Percentiles rank a stretch among this genome's conserved stretches.
Conservation (phyloP, 2,888 invertebrate genomes). For the Orchestes rusci region DNA sequence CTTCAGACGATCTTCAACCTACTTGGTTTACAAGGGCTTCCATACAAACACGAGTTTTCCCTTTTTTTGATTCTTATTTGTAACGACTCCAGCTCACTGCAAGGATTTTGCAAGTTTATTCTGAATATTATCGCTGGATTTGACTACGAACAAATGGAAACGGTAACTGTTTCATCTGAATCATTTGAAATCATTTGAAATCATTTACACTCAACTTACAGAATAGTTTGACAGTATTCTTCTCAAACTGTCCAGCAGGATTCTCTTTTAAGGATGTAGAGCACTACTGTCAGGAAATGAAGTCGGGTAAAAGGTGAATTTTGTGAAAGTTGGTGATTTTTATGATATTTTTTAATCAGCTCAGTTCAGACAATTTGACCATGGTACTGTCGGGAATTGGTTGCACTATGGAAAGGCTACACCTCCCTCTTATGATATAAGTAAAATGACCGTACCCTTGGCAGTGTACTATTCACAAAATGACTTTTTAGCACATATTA, state of each 20-base stretch:
- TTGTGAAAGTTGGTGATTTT: too few relatives aligned
- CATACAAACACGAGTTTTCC: too few relatives aligned
- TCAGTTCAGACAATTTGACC: slow-evolving; percentile 12
- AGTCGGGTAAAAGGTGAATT: too few relatives aligned
- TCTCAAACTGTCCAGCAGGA: slow-evolving; percentile 30
- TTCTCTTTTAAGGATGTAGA: slow-evolving; percentile 62
- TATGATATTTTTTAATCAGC: too few relatives aligned
- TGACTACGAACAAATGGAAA: slow-evolving; percentile 19
- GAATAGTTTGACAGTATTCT: slow-evolving; percentile 21
- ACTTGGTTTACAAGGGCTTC: too few relatives aligned
- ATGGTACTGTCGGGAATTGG: slow-evolving; percentile 25
- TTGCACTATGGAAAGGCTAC: slow-evolving; percentile 10
- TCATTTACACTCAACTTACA: slow-evolving; percentile 12
- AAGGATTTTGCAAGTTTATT: slow-evolving; percentile 8
- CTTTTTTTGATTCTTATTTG: too few relatives aligned
- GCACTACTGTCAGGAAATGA: slow-evolving; percentile 65
- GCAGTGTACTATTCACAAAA: slow-evolving; percentile 13
- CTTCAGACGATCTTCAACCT: too few relatives aligned
- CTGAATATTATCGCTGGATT: slow-evolving; percentile 21
- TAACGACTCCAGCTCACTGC: too few relatives aligned
- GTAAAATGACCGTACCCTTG: slow-evolving; percentile 9
- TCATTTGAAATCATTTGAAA: too few relatives aligned
- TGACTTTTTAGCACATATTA: slow-evolving; percentile 19
- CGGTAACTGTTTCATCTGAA: slow-evolving; percentile 17
- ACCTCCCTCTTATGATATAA: slow-evolving; percentile 20